Base-by-base conservation (phyloP, 2,113 vertebrate species). In the Aspiorhynchus laticeps region DNA sequence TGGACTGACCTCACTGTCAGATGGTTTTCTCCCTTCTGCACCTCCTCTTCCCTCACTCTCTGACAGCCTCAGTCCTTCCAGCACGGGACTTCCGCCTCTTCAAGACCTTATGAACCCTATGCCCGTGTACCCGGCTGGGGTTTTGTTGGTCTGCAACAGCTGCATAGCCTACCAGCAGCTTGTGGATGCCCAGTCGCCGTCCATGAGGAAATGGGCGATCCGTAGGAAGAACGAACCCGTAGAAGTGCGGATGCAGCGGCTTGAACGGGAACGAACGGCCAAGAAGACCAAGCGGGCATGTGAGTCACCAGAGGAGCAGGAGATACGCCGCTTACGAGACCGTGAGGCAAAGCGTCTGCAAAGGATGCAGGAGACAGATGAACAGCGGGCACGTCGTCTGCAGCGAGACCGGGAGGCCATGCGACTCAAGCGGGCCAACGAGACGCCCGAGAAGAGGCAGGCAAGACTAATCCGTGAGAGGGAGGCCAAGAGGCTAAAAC, bases 331-430 rank as follows among this genome's bases (percentile, higher is more conserved):
- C 31, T 96, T 98, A 94, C 93, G 98, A 80, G 98, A 99, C 83
- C 96, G 98, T 0, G 98, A 99, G 88, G 97, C 98, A 48, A 99
- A 99, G 90, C 96, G 98, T 69, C 94, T 99, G 93, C 98, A 99
- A 93, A 94, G 98, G 86, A 95, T 99, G 96, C 98, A 99, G 88
- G 98, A 99, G 87, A 95, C 96, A 0, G 98, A 99, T 0, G 98
- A 99, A 65, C 98, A 99, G 94, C 93, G 98, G 48, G 95, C 97
- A 0, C 96, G 98, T 5, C 89, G 98, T 87, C 95, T 99, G 85
- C 98, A 98, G 94, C 91, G 98, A 4, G 98, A 99, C 93, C 93
- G 98, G 0, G 98, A 99, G 81, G 98, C 98, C 91, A 99, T 99
- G 98, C 95, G 98, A 0, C 84, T 97, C 77, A 99, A 99, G 87